These are phyloP conservation scores for Simalia tracyae DNA, from an alignment of 2,797 vertebrate genomes.

Conservation along the genomic window DNA sequence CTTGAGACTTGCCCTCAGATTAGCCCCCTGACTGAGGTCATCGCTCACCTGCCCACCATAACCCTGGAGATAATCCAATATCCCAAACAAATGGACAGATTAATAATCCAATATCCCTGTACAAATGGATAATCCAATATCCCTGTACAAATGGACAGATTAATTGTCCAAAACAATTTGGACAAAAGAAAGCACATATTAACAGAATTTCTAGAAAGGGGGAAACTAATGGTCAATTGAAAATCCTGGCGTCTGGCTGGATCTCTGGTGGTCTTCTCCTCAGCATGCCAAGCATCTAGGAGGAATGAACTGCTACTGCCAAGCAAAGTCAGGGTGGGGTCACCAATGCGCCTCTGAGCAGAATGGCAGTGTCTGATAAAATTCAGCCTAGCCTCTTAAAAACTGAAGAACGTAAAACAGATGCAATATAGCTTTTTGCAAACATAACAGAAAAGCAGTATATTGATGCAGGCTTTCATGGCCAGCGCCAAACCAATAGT, in stretches of 20 bases:
- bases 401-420: neutral
- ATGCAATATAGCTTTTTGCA: neutral
- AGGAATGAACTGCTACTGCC: too few relatives aligned
- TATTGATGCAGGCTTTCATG: too few relatives aligned
- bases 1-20: neutral
- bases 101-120: too few relatives aligned
- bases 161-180: neutral
- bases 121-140: neutral
- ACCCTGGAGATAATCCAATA: neutral
- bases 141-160: neutral
- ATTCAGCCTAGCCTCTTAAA: neutral
- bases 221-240: neutral
- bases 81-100: too few relatives aligned
- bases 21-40: neutral
- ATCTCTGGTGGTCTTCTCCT: too few relatives aligned
- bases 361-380: neutral
- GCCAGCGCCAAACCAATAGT: too few relatives aligned
- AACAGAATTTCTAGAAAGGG: neutral
- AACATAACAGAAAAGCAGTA: neutral
- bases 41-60: neutral
- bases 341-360: neutral
- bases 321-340: too few relatives aligned
- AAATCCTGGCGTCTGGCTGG: neutral
- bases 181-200: neutral
- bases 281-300: too few relatives aligned